Evolutionary conservation across 2,888 invertebrate genomes (phyloP).

Genomic region (Amphiduros pacificus): DNA sequence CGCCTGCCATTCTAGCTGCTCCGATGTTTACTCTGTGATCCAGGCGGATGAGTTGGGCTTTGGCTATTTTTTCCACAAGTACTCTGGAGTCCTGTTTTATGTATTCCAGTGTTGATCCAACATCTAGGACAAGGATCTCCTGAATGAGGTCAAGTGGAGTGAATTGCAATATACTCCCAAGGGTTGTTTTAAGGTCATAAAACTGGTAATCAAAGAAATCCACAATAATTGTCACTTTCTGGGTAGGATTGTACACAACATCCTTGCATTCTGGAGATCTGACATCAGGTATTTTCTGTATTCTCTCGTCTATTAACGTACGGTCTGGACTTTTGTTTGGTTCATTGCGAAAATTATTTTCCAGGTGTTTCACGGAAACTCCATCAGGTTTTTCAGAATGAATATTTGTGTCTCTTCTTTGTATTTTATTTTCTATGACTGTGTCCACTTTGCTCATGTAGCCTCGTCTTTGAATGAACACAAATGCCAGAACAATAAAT

Average conservation of each 20-base stretch:
- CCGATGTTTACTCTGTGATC: slow-evolving; percentile 10
- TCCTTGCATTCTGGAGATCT: slow-evolving; percentile 12
- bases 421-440: background rate
- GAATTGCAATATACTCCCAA: slow-evolving; percentile 26
- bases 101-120: slow-evolving; percentile 31
- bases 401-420: background rate
- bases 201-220: slow-evolving; percentile 34
- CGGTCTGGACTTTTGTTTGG: background rate
- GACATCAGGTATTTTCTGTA: slow-evolving; percentile 21
- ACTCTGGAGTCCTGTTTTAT: slow-evolving; percentile 22
- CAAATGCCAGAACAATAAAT: slow-evolving; percentile 14
- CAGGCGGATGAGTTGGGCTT: slow-evolving; percentile 19
- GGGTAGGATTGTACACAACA: background rate
- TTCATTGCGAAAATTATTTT: background rate
- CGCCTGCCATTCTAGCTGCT: slow-evolving; percentile 23
- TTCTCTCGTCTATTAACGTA: slow-evolving; percentile 18
- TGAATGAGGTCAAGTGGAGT: slow-evolving; percentile 14
- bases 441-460: slow-evolving; percentile 8
- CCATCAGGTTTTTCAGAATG: background rate
- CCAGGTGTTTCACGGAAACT: background rate
- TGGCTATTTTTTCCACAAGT: slow-evolving; percentile 21
- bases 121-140: slow-evolving; percentile 34
- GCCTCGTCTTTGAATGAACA: slow-evolving; percentile 14
- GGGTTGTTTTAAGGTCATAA: slow-evolving; percentile 31
- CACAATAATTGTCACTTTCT: slow-evolving; percentile 26